phyloP scores from a whole-genome alignment of 2,888 invertebrate genomes.

The Melikaiella ostensackeni region DNA sequence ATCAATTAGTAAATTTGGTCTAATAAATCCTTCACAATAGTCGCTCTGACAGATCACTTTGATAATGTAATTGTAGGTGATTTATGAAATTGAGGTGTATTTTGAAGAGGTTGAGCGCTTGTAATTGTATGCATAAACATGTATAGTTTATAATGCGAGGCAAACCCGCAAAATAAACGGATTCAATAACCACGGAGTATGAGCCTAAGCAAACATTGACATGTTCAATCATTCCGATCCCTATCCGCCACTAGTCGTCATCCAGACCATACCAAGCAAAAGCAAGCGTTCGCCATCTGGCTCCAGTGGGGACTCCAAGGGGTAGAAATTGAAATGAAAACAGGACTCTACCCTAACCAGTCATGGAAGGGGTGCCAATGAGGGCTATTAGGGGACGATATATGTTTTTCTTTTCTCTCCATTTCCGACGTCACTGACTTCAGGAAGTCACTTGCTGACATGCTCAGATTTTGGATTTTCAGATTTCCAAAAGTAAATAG shows the following conservation, averaged over 20 bases:
- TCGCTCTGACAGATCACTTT: background rate
- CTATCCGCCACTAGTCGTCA: constrained; percentile 50
- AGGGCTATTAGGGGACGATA: constrained; percentile 77
- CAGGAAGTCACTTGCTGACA: constrained; percentile 37
- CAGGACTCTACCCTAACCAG: constrained; percentile 64
- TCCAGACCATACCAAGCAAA: constrained; percentile 49
- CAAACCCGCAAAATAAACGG: constrained; percentile 68
- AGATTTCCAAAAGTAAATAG: background rate
- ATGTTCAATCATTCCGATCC: constrained; percentile 74
- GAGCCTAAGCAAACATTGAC: constrained; percentile 75
- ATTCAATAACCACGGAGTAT: constrained; percentile 64
- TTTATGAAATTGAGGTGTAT: background rate
- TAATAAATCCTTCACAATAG: no score
- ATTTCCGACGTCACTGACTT: constrained; percentile 49
- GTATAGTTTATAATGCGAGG: constrained; percentile 33
- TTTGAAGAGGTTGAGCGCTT: constrained; percentile 1
- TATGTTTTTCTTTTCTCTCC: constrained; percentile 70
- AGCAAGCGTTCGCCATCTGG: constrained; percentile 72
- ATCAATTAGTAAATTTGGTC: no score
- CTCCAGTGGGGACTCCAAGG: constrained; percentile 63
- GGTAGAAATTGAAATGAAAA: constrained; percentile 77
- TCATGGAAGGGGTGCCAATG: constrained; percentile 73
- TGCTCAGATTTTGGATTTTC: constrained; percentile 6
- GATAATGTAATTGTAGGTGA: background rate
- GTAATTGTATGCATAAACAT: constrained; percentile 10